phyloP scores from a whole-genome alignment of 2,113 vertebrate species.

The Cololabis saira region DNA sequence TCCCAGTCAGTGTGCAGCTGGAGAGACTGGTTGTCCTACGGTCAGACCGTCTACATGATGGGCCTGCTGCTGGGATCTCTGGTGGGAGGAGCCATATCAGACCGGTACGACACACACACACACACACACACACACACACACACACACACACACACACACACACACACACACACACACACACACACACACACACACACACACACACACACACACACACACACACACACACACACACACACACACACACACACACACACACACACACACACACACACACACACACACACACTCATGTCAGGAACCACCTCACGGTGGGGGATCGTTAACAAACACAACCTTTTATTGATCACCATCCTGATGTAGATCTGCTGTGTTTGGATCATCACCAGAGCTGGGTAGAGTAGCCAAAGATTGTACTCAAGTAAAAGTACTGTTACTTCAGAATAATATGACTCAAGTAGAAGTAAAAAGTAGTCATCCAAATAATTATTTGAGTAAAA shows the following conservation, averaged over 20 bases:
- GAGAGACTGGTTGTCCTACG: constrained; percentile 56
- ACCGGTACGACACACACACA: constrained; percentile 56
- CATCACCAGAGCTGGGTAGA: no score
- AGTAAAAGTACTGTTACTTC: no score
- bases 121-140: neutral
- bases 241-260: neutral
- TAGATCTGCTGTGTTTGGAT: no score
- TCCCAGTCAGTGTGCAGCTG: constrained; percentile 65
- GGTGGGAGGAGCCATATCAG: constrained; percentile 73
- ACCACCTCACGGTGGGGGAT: no score
- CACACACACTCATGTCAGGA: constrained; percentile 1
- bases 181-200: neutral
- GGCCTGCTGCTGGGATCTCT: constrained; percentile 77
- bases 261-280: neutral
- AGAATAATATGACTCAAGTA: no score
- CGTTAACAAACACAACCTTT: no score
- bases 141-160: neutral
- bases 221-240: neutral
- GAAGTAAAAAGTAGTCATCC: no score
- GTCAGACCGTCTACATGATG: constrained; percentile 70
- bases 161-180: neutral
- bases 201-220: neutral
- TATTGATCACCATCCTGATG: no score
- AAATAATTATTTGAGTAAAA: no score
- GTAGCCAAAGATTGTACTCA: no score